Percentiles rank a stretch among this genome's conserved stretches.
Conservation (phyloP, 2,888 invertebrate genomes). For the Horisme vitalbata region DNA sequence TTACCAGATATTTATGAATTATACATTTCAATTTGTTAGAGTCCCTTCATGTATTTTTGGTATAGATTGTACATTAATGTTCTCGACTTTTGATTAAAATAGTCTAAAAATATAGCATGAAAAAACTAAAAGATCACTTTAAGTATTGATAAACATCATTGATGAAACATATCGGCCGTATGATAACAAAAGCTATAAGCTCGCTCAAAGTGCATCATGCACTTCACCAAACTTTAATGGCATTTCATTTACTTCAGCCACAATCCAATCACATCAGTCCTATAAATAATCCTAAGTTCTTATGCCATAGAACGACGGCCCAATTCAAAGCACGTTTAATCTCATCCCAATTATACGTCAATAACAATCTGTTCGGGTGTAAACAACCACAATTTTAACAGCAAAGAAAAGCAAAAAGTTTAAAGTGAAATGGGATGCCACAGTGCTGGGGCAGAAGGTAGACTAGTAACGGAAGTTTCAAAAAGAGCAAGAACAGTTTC, state of each 20-base stretch:
- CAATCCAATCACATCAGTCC: constrained; percentile 13
- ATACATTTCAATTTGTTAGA: too few species aligned
- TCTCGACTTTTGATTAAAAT: too few species aligned
- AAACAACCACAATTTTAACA: constrained; percentile 58
- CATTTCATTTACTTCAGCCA: constrained; percentile 10
- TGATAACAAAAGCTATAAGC: too few species aligned
- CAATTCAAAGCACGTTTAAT: constrained; percentile 30
- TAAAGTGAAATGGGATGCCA: constrained; percentile 32
- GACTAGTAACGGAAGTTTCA: too few species aligned
- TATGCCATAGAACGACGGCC: constrained; percentile 4
- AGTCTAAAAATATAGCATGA: too few species aligned
- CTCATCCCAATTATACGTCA: constrained; percentile 53
- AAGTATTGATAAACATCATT: too few species aligned
- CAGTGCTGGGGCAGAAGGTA: constrained; percentile 22
- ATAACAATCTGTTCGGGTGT: constrained; percentile 59
- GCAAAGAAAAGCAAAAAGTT: constrained; percentile 43
- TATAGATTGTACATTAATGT: too few species aligned
- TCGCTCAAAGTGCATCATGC: constrained; percentile 1
- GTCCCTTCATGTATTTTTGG: too few species aligned
- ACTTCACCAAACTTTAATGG: constrained; percentile 1
- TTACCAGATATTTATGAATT: too few species aligned
- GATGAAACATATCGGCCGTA: too few species aligned
- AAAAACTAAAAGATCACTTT: too few species aligned
- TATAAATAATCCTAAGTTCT: constrained; percentile 13
- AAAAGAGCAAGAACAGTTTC: too few species aligned